These are phyloP conservation scores for Hippocampus zosterae DNA, from an alignment of 2,113 vertebrate genomes.

Conservation along the genomic window DNA sequence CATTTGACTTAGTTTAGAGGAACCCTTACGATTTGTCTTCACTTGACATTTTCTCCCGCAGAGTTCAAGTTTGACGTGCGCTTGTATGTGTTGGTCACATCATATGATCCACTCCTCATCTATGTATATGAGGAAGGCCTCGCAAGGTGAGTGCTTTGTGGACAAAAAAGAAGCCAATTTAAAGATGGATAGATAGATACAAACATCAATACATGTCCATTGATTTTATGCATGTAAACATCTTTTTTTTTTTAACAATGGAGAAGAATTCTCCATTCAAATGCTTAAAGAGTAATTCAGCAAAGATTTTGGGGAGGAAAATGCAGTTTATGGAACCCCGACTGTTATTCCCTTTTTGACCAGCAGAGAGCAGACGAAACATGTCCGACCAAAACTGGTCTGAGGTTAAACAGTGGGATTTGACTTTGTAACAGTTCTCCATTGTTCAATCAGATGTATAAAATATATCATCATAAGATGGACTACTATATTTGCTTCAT, in stretches of 20 bases:
- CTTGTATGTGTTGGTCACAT: conserved; percentile 93
- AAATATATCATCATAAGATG: conserved; percentile 18
- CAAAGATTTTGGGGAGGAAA: too few species aligned
- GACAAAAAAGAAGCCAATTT: neutral
- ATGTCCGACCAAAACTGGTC: conserved; percentile 1
- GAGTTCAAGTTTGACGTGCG: conserved; percentile 96
- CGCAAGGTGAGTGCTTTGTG: conserved; percentile 77
- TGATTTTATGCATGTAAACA: too few species aligned
- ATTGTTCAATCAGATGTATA: conserved; percentile 54
- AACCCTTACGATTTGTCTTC: neutral
- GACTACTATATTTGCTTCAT: conserved; percentile 16
- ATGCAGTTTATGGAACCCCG: neutral
- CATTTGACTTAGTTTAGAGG: neutral
- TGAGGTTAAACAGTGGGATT: neutral
- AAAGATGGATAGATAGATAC: too few species aligned
- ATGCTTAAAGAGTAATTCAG: neutral
- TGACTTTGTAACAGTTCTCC: conserved; percentile 45
- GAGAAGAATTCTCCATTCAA: neutral
- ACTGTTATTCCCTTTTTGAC: conserved; percentile 12
- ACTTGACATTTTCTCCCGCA: conserved; percentile 57
- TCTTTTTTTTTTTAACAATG: neutral
- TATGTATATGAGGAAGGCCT: conserved; percentile 97
- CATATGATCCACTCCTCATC: conserved; percentile 89
- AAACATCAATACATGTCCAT: too few species aligned
- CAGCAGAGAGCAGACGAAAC: conserved; percentile 70